phyloP scores from a whole-genome alignment of 2,113 vertebrate genomes.

The Psammodynastes pulverulentus region DNA sequence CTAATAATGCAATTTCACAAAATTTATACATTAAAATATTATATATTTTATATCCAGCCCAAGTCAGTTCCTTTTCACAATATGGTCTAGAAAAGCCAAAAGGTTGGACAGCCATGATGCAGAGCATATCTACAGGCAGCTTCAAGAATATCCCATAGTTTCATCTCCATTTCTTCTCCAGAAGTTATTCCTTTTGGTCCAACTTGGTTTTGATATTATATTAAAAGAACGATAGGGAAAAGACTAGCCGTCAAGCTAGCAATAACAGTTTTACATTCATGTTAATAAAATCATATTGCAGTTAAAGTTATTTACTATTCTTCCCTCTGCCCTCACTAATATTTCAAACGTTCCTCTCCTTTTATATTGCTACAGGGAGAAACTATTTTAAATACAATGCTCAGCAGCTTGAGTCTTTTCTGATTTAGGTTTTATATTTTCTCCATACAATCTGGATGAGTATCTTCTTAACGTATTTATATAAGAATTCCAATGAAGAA shows the following conservation, averaged over 20 bases:
- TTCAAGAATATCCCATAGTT: neutral
- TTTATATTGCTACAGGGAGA: neutral
- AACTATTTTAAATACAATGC: neutral
- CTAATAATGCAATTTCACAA: neutral
- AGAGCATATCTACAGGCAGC: neutral
- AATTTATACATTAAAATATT: neutral
- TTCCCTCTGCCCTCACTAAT: neutral
- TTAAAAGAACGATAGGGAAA: neutral
- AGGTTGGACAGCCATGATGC: neutral
- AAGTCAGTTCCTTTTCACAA: neutral
- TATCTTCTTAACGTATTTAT: neutral
- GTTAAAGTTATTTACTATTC: slow-evolving; percentile 12
- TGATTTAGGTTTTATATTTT: neutral
- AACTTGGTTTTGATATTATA: neutral
- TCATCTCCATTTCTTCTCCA: slow-evolving; percentile 1
- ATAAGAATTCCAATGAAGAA: neutral
- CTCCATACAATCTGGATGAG: neutral
- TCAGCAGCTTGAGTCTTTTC: neutral
- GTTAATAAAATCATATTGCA: slow-evolving; percentile 30
- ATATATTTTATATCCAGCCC: neutral
- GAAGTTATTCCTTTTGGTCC: neutral
- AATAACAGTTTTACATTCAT: neutral
- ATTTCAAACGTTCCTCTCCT: slow-evolving; percentile 21
- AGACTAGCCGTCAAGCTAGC: neutral
- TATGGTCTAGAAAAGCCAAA: neutral